phyloP scores from a whole-genome alignment of 2,113 vertebrate genomes.

The Hemicordylus capensis region DNA sequence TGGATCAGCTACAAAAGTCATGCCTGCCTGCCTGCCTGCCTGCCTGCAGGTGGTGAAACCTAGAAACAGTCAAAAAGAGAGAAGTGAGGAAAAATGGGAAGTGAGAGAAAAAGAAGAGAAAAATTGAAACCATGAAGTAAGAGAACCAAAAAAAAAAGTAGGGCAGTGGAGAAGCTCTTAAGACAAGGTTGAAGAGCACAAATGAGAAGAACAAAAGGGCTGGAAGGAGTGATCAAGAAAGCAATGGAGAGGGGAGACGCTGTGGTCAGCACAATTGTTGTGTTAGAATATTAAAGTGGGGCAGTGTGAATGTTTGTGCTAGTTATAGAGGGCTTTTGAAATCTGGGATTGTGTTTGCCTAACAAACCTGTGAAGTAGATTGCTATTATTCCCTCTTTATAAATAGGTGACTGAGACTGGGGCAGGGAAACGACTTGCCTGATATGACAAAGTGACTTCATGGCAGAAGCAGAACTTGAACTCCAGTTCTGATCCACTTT shows the following conservation, averaged over 20 bases:
- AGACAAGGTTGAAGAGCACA: no score
- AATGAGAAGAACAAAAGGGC: no score
- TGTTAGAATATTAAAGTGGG: not conserved
- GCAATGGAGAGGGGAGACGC: not conserved
- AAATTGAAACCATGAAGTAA: no score
- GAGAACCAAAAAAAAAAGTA: no score
- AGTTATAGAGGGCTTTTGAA: not conserved
- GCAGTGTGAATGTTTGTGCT: not conserved
- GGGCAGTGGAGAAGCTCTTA: no score
- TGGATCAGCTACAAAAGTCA: not conserved
- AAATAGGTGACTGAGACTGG: not conserved
- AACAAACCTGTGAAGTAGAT: not conserved
- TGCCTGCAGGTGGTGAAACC: not conserved
- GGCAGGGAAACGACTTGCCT: not conserved
- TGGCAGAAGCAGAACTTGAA: not conserved
- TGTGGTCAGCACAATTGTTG: not conserved
- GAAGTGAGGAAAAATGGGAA: not conserved
- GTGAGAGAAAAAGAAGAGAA: not conserved
- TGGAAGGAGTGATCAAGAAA: not conserved
- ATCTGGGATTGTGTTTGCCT: not conserved
- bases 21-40: no score
- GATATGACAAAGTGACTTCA: not conserved
- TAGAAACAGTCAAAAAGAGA: no score
- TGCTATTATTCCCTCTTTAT: not conserved
- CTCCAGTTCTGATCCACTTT: no score